Conservation (phyloP, 2,888 invertebrate genomes). For the Marronus borbonicus region DNA sequence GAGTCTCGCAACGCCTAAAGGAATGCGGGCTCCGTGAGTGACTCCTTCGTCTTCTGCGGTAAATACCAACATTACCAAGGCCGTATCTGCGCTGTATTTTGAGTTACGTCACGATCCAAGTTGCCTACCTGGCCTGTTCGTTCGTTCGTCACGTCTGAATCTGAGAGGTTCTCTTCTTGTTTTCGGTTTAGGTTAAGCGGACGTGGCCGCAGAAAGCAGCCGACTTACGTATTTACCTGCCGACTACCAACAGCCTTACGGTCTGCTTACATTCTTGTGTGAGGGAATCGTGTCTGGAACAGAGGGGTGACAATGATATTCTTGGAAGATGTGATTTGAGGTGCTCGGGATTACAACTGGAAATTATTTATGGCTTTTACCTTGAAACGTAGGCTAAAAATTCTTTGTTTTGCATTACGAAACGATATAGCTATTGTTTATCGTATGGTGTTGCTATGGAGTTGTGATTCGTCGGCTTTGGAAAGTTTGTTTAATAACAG, state of each 20-base stretch:
- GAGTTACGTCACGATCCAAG: conserved; percentile 31
- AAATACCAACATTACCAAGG: not conserved
- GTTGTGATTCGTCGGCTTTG: not conserved
- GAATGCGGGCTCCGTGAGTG: conserved; percentile 46
- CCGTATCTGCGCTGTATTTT: conserved; percentile 24
- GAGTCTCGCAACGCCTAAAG: conserved; percentile 56
- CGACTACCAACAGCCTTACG: conserved; percentile 17
- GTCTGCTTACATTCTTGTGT: conserved; percentile 38
- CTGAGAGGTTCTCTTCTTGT: not conserved
- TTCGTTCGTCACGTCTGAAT: conserved; percentile 25
- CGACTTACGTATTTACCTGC: conserved; percentile 42
- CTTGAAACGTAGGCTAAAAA: not conserved
- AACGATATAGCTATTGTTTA: not conserved
- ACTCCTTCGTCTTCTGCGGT: conserved; percentile 20
- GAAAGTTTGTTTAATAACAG: not conserved
- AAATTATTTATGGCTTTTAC: not conserved
- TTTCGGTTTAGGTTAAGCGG: not conserved
- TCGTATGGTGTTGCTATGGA: not conserved
- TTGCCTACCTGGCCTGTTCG: conserved; percentile 17
- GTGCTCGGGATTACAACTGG: not conserved
- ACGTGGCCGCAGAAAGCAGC: conserved; percentile 28
- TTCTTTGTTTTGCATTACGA: not conserved
- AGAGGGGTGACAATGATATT: conserved; percentile 30
- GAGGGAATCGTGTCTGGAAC: conserved; percentile 2
- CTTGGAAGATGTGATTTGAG: conserved; percentile 7